Evolutionary conservation across 2,888 invertebrate genomes (phyloP), one percentile per base, ranked within the genome.

Genomic region (Drosophila merina): DNA sequence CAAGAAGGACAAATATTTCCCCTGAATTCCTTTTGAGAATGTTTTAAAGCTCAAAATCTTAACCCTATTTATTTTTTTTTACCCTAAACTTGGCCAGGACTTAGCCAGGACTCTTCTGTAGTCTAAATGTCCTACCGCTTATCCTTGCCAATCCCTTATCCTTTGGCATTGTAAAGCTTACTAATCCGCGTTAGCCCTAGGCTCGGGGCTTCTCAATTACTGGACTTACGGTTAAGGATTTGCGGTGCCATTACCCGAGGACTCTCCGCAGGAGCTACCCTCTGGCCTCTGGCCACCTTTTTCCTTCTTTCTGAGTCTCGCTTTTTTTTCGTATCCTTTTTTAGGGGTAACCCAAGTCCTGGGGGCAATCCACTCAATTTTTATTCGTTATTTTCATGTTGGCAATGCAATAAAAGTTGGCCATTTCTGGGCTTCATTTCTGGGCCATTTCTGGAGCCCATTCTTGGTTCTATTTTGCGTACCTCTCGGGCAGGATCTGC

Each of bases 321-420:
- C 20, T n/a, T 26, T 28, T 9, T 51, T 30, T 26, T 7, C 38
- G 14, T 26, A 30, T 42, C 36, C 9, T 44, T 38, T 42, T 3
- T 25, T n/a, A 8, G n/a, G 20, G 4, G 25, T 9, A 31, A 42
- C 36, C 50, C 44, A 30, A 30, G 33, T 10, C 51, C 49, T 36
- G 49, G 50, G 63, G 64, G 57, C 80, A 69, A 83, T 86, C 59
- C 77, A 86, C 86, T 81, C 86, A 75, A 74, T 73, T 81, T 86
- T 73, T 81, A 83, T 81, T 79, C 67, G 67, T 74, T 82, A 72
- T 78, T 72, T 80, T 69, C 56, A 77, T 75, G 70, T 77, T 72
- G 55, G 78, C 55, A 62, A 66, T 63, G 72, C 70, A 74, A 80
- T 70, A 48, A 72, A 69, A 71, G 70, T 1, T 30, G 40, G 14